Percentiles rank a stretch among this genome's conserved stretches.
These are phyloP conservation scores for Orgyia antiqua DNA, from an alignment of 2,888 invertebrate genomes.

Conservation along the genomic window DNA sequence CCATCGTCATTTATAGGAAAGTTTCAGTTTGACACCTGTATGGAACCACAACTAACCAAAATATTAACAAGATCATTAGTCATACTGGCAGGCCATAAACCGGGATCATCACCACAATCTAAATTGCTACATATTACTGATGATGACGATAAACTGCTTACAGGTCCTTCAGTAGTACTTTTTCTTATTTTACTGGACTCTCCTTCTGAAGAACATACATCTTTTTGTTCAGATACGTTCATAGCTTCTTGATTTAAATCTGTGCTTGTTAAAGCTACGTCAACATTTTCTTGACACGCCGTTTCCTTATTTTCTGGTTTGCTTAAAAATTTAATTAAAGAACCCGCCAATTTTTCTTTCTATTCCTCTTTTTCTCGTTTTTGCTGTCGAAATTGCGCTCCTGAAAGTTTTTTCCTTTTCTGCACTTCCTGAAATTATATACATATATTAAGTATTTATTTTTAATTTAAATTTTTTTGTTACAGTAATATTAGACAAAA, in stretches of 20 bases:
- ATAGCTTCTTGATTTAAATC: not conserved
- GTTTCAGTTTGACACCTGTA: not conserved
- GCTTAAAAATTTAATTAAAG: too few species aligned
- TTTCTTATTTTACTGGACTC: slow-evolving; percentile 1
- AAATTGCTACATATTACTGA: not conserved
- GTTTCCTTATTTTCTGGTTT: too few species aligned
- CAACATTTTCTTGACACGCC: too few species aligned
- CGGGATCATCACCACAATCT: not conserved
- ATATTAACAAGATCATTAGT: not conserved
- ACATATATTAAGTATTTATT: too few species aligned
- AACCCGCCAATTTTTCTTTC: too few species aligned
- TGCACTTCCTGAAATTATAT: too few species aligned
- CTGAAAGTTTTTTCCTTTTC: too few species aligned
- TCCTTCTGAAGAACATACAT: slow-evolving; percentile 1
- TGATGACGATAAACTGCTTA: slow-evolving; percentile 1
- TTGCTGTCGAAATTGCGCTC: too few species aligned
- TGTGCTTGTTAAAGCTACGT: too few species aligned
- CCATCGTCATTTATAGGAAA: slow-evolving; percentile 2
- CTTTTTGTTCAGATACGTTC: slow-evolving; percentile 1
- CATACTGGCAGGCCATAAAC: not conserved
- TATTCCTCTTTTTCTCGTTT: too few species aligned
- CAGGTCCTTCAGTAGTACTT: slow-evolving; percentile 1
- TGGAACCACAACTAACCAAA: not conserved
- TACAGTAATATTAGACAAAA: too few species aligned
- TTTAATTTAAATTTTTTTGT: too few species aligned